Evolutionary conservation across 23 tunicate genomes (phyloP), one percentile per base, ranked within the genome.

Genomic region (Styela clava): DNA sequence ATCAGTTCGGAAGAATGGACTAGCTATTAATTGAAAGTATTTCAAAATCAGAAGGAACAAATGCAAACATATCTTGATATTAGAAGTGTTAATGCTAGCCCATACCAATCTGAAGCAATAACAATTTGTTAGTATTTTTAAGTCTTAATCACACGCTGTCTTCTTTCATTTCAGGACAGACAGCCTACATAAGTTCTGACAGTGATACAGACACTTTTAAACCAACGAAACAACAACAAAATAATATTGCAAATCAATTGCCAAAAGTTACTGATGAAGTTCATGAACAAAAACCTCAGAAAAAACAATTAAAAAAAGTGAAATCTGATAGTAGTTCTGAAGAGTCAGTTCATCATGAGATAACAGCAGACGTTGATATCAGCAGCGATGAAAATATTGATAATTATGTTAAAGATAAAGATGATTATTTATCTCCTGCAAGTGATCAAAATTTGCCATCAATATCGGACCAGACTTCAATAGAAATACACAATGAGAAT

Each of bases 341-440:
- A 19, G 24, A 67, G 0, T 16, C 0, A 27, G 31, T 29, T 16
- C 30, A 29, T 27, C 71, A 27, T 67, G 71, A 67, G 24, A 67
- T 67, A 27, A 67, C 31, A 29, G 23, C 19, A 25, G 71, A 67
- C 24, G 71, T 16, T 27, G 71, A 67, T 29, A 1, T 67, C 19
- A 67, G 71, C 24, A 67, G 71, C 22, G 71, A 67, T 67, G 71
- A 67, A 12, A 67, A 67, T 29, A 25, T 67, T 19, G 64, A 61
- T 0, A 61, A 21, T 61, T 21, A 61, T 21, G n/a, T 21, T 61
- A 0, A 22, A 23, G n/a, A 61, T 21, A 61, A 23, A 61, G 64
- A 61, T 21, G 22, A 21, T 0, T 21, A 61, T 21, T 22, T 61
- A 23, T 21, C n/a, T 21, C n/a, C 64, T 0, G n/a, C 0, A 61